Conservation (phyloP, 2,888 invertebrate genomes). For the Drosophila limbata region DNA sequence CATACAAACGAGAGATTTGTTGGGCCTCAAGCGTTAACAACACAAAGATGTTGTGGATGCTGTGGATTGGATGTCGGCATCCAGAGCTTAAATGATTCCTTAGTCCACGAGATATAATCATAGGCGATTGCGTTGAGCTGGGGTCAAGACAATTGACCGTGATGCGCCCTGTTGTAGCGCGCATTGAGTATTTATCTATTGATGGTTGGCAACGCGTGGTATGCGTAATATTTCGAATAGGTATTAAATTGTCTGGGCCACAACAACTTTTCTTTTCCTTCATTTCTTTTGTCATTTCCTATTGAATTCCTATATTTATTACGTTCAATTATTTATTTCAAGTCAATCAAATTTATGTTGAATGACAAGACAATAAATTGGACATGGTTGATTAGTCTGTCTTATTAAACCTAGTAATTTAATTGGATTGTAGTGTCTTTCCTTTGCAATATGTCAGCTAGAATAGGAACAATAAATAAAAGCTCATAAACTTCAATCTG, state of each 20-base stretch:
- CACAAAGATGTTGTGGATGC: conserved; percentile 16
- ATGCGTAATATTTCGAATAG: conserved; percentile 64
- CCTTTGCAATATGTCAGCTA: conserved; percentile 1
- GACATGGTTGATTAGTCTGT: conserved; percentile 8
- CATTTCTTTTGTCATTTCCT: conserved; percentile 21
- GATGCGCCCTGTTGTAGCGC: conserved; percentile 14
- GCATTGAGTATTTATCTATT: conserved; percentile 42
- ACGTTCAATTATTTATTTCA: conserved; percentile 44
- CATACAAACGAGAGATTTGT: conserved; percentile 74
- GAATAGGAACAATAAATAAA: background rate
- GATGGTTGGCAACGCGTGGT: conserved; percentile 59
- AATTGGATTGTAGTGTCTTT: background rate
- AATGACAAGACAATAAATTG: conserved; percentile 29
- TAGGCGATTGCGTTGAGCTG: conserved; percentile 8
- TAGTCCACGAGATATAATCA: conserved; percentile 30
- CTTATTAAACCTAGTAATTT: conserved; percentile 20
- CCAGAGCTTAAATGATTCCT: conserved; percentile 17
- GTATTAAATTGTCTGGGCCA: conserved; percentile 46
- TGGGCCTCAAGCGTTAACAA: conserved; percentile 45
- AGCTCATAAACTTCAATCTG: background rate
- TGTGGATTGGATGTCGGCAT: conserved; percentile 17
- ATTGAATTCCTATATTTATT: conserved; percentile 28
- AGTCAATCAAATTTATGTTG: conserved; percentile 41
- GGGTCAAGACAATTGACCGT: conserved; percentile 24
- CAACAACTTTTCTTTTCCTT: conserved; percentile 21